phyloP scores from a whole-genome alignment of 1,140 invertebrate species.

The Augochlora pura region DNA sequence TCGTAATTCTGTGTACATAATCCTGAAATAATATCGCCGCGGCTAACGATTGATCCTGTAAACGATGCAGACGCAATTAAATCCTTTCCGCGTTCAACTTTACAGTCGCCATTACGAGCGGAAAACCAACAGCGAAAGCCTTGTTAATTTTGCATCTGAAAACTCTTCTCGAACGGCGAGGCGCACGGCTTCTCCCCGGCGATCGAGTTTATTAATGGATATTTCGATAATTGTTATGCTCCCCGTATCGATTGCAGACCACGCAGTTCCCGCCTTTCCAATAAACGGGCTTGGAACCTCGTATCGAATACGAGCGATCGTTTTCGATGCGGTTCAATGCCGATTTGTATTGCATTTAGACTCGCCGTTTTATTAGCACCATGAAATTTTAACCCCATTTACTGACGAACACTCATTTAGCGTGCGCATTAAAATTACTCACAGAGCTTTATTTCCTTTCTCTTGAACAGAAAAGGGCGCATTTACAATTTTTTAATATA shows the following conservation, averaged over 20 bases:
- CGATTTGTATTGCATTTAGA: constrained; percentile 47
- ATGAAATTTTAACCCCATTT: no score
- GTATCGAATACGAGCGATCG: constrained; percentile 4
- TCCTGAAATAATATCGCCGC: no score
- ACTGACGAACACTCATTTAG: no score
- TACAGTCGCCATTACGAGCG: neutral
- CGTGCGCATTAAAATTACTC: no score
- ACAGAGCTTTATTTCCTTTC: no score
- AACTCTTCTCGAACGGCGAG: neutral
- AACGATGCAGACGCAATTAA: neutral
- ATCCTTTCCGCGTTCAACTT: neutral
- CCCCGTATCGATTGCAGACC: constrained; percentile 17
- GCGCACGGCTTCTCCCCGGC: no score
- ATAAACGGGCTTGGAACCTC: constrained; percentile 40
- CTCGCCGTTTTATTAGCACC: constrained; percentile 10
- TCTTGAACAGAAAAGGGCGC: no score
- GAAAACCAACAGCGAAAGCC: neutral
- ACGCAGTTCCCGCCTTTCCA: constrained; percentile 39
- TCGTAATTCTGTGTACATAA: no score
- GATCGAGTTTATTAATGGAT: constrained; percentile 35
- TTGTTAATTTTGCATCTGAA: constrained; percentile 17
- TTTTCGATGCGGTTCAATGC: constrained; percentile 37
- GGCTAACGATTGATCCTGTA: neutral
- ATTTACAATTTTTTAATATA: no score
- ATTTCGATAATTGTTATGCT: constrained; percentile 38